Evolutionary conservation across 2,888 invertebrate genomes (phyloP).

Genomic region (Phasia obesa): DNA sequence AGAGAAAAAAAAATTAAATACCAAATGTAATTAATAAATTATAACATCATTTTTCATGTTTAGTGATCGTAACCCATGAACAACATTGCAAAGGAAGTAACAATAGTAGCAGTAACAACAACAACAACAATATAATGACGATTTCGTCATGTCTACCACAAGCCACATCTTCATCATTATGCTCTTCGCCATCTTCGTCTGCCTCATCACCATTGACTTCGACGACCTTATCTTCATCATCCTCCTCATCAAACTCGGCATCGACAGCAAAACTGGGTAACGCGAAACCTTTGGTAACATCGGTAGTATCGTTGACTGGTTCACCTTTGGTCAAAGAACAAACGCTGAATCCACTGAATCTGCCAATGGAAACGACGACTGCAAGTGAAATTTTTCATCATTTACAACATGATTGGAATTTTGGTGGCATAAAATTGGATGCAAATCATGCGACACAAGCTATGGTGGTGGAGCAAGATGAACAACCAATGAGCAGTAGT

Average conservation of each 20-base stretch:
- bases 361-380: slow-evolving; percentile 72
- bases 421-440: slow-evolving; percentile 78
- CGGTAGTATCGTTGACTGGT: slow-evolving; percentile 73
- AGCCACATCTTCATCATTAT: slow-evolving; percentile 49
- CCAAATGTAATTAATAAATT: not conserved
- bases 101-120: slow-evolving; percentile 1
- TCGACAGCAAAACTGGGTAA: slow-evolving; percentile 74
- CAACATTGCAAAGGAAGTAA: slow-evolving; percentile 72
- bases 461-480: slow-evolving; percentile 42
- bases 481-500: slow-evolving; percentile 62
- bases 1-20: not conserved
- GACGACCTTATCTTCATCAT: slow-evolving; percentile 77
- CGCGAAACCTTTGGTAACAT: slow-evolving; percentile 75
- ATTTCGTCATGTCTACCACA: slow-evolving; percentile 45
- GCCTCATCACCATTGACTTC: slow-evolving; percentile 74
- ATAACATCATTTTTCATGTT: not conserved
- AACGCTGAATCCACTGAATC: slow-evolving; percentile 45
- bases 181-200: slow-evolving; percentile 72
- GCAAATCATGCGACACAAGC: slow-evolving; percentile 41
- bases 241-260: slow-evolving; percentile 75
- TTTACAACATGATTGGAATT: slow-evolving; percentile 82
- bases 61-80: slow-evolving; percentile 73
- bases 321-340: slow-evolving; percentile 66
- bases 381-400: slow-evolving; percentile 80
- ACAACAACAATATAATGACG: slow-evolving; percentile 45